A percentile compares a stretch with the other conserved stretches of the same genome.
phyloP scores from a whole-genome alignment of 2,113 vertebrate genomes.

The Pantherophis guttatus region DNA sequence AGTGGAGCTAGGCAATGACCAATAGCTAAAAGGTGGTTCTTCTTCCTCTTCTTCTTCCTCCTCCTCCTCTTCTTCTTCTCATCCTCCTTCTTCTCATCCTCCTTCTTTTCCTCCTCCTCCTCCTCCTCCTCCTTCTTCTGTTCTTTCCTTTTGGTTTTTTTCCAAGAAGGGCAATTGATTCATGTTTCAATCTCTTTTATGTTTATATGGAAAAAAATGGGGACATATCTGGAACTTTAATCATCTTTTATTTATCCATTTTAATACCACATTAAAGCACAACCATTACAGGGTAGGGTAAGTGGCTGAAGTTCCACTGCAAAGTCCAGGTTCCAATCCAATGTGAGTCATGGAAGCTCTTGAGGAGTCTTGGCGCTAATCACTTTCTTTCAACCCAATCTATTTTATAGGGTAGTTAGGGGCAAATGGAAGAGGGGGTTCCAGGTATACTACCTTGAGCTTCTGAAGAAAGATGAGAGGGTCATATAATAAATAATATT shows the following conservation, averaged over 20 bases:
- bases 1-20: not conserved
- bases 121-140: no score
- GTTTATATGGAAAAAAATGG: not conserved
- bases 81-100: no score
- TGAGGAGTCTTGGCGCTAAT: not conserved
- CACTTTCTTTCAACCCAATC: not conserved
- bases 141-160: not conserved
- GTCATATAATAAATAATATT: not conserved
- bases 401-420: not conserved
- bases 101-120: no score
- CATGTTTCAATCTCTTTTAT: not conserved
- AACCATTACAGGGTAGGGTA: not conserved
- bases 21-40: not conserved
- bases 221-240: not conserved
- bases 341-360: not conserved
- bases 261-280: not conserved
- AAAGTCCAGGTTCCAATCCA: not conserved
- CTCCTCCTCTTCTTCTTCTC: no score
- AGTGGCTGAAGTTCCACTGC: not conserved
- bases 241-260: not conserved
- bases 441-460: not conserved
- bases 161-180: not conserved
- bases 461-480: not conserved
- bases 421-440: not conserved
- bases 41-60: not conserved